phyloP scores from a whole-genome alignment of 1,140 invertebrate genomes.

The Drosophila sulfurigaster region DNA sequence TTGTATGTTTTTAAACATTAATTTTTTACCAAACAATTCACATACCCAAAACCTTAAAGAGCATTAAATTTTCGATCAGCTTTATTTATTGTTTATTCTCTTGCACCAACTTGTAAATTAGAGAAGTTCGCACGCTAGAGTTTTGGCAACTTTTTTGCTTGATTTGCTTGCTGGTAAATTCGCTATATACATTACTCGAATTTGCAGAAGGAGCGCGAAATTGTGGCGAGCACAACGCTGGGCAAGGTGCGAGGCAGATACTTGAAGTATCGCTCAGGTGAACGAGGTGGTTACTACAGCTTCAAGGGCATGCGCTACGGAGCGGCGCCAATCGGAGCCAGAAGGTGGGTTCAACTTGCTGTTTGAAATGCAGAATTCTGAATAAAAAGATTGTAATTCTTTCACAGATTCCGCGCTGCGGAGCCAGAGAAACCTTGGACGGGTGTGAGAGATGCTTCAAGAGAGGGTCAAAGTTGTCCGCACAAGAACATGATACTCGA shows the following conservation, averaged over 20 bases:
- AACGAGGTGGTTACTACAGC: slow-evolving; percentile 86
- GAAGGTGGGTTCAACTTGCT: slow-evolving; percentile 53
- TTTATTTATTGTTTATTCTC: neutral
- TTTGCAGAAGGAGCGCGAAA: slow-evolving; percentile 85
- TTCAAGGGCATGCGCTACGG: slow-evolving; percentile 87
- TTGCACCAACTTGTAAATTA: neutral
- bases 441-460: slow-evolving; percentile 87
- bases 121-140: slow-evolving; percentile 38
- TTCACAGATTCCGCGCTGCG: slow-evolving; percentile 86
- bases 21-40: too few relatives aligned
- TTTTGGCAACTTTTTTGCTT: neutral
- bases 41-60: neutral
- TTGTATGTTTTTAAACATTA: too few relatives aligned
- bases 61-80: neutral
- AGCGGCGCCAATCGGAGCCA: slow-evolving; percentile 63
- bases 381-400: neutral
- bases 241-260: slow-evolving; percentile 86
- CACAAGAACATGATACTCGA: slow-evolving; percentile 87
- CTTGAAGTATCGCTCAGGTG: slow-evolving; percentile 86
- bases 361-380: neutral
- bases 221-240: slow-evolving; percentile 81
- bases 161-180: too few relatives aligned
- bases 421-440: slow-evolving; percentile 87
- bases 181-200: neutral
- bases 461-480: slow-evolving; percentile 87